Conservation (phyloP, 2,888 invertebrate genomes). For the Nymphalis c-album region DNA sequence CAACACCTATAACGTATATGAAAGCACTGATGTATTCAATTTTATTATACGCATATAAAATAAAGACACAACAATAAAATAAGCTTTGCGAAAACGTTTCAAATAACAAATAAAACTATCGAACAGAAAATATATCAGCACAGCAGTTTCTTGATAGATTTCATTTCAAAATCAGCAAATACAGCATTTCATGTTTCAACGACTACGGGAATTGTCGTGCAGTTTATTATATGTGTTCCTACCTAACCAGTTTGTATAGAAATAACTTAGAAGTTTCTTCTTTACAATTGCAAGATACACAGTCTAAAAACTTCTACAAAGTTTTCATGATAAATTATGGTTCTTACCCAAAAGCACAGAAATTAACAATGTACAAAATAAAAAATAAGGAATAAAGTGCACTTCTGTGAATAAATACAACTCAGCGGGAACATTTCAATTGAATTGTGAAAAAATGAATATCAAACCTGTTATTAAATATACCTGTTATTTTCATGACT, state of each 20-base stretch:
- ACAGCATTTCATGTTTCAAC: background rate
- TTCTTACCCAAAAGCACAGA: background rate
- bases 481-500: no score
- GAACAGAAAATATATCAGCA: background rate
- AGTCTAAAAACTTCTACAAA: background rate
- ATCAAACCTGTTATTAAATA: no score
- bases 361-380: no score
- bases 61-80: background rate
- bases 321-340: background rate
- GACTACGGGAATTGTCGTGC: background rate
- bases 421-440: no score
- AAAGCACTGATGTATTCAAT: no score
- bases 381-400: no score
- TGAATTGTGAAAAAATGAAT: no score
- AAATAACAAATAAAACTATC: background rate
- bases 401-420: no score
- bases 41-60: no score
- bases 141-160: slow-evolving; percentile 1
- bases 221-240: background rate
- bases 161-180: slow-evolving; percentile 10
- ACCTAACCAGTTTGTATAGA: background rate
- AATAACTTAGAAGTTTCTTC: no score
- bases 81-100: background rate
- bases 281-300: background rate
- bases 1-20: no score